phyloP scores from a whole-genome alignment of 2,113 vertebrate species.

The Thalassoma bifasciatum region DNA sequence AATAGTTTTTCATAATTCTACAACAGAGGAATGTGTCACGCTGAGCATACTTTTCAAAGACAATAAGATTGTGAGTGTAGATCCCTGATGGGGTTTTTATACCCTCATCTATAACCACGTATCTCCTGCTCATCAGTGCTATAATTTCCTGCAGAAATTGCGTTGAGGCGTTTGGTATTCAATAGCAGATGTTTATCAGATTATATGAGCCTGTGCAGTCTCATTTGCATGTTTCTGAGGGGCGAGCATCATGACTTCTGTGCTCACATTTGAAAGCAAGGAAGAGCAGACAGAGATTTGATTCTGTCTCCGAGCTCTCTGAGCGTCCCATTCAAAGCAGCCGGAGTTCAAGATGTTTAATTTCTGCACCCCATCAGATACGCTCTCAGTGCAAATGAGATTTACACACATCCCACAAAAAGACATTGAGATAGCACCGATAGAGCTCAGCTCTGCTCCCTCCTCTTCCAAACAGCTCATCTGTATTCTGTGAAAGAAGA shows the following conservation, averaged over 20 bases:
- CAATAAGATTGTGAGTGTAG: constrained; percentile 61
- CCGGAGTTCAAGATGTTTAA: constrained; percentile 55
- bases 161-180: constrained; percentile 72
- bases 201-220: constrained; percentile 69
- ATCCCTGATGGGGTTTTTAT: constrained; percentile 62
- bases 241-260: constrained; percentile 57
- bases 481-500: constrained; percentile 51
- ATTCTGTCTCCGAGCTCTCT: constrained; percentile 51
- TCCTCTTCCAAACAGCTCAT: constrained; percentile 31
- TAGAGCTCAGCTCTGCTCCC: constrained; percentile 20
- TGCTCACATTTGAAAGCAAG: constrained; percentile 47
- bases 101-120: constrained; percentile 57
- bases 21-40: constrained; percentile 52
- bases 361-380: constrained; percentile 48
- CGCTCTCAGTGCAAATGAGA: constrained; percentile 56
- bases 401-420: constrained; percentile 56
- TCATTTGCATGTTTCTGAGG: constrained; percentile 73
- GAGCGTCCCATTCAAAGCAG: constrained; percentile 40
- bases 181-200: constrained; percentile 75
- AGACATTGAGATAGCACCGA: constrained; percentile 47
- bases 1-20: constrained; percentile 57
- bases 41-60: constrained; percentile 69
- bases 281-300: constrained; percentile 36
- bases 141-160: constrained; percentile 77
- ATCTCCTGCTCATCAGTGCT: constrained; percentile 73